These are phyloP conservation scores for Pseudomyrmex pallidus DNA, from an alignment of 1,140 invertebrate genomes.

Conservation along the genomic window DNA sequence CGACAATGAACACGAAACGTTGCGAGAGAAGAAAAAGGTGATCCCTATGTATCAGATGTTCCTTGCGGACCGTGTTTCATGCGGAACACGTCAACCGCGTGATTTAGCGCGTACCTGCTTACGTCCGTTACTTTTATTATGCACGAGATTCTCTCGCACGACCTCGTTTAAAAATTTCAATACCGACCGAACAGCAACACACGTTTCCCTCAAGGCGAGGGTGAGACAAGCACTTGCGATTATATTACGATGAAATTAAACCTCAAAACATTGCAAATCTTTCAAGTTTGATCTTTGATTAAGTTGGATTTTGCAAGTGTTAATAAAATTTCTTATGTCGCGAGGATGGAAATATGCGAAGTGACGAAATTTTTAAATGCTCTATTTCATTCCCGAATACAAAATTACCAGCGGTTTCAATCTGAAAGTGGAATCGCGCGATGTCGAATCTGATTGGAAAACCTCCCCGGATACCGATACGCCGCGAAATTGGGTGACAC, in stretches of 20 bases:
- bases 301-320: neutral
- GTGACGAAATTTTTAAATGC: constrained; percentile 1
- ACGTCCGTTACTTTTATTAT: constrained; percentile 59
- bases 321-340: neutral
- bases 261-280: neutral
- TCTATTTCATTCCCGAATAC: constrained; percentile 32
- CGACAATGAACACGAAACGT: neutral
- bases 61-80: constrained; percentile 10
- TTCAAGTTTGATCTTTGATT: constrained; percentile 1
- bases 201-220: neutral
- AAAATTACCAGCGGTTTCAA: constrained; percentile 42
- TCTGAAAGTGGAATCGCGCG: constrained; percentile 26
- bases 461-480: neutral
- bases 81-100: constrained; percentile 7
- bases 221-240: neutral
- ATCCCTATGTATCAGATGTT: constrained; percentile 49
- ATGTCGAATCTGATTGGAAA: constrained; percentile 33
- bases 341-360: neutral
- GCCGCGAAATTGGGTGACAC: constrained; percentile 26
- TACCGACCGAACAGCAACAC: constrained; percentile 11
- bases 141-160: neutral
- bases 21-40: constrained; percentile 22
- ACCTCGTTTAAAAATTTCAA: constrained; percentile 16
- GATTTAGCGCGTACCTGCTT: constrained; percentile 52
- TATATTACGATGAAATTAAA: neutral